Conservation (phyloP, 2,113 vertebrate species). For the Saguinus midas region DNA sequence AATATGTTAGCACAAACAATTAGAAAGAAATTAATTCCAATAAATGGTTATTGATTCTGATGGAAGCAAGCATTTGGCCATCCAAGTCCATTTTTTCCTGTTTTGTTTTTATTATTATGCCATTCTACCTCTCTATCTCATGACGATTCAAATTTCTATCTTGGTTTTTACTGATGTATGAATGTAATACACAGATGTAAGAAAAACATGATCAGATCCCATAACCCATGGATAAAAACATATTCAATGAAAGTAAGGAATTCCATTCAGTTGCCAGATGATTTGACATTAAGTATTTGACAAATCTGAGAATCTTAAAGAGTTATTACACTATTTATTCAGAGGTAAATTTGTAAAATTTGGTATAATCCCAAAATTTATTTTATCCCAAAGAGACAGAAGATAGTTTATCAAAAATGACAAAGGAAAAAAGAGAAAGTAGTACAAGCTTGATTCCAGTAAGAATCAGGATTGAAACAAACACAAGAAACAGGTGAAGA, state of each 20-base stretch:
- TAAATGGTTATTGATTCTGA: slow-evolving; percentile 11
- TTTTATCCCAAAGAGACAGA: background rate
- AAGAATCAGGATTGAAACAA: background rate
- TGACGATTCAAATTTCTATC: background rate
- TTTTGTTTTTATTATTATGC: slow-evolving; percentile 14
- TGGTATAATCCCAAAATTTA: background rate
- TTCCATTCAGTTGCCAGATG: background rate
- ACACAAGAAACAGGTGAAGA: background rate
- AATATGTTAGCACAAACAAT: background rate
- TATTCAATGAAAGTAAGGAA: background rate
- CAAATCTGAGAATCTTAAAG: background rate
- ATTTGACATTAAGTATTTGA: slow-evolving; percentile 31
- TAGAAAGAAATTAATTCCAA: background rate
- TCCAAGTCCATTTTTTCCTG: background rate
- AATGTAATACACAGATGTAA: background rate
- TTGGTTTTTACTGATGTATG: background rate
- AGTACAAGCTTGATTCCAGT: background rate
- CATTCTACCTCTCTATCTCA: slow-evolving; percentile 6
- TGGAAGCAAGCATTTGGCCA: background rate
- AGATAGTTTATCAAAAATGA: background rate
- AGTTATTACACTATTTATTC: background rate
- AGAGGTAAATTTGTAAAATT: background rate
- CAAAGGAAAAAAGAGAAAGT: background rate
- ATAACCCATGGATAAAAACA: background rate
- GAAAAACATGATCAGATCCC: background rate